These are phyloP conservation scores for Tolypeutes matacus DNA, from an alignment of 2,797 vertebrate genomes.

Conservation along the genomic window DNA sequence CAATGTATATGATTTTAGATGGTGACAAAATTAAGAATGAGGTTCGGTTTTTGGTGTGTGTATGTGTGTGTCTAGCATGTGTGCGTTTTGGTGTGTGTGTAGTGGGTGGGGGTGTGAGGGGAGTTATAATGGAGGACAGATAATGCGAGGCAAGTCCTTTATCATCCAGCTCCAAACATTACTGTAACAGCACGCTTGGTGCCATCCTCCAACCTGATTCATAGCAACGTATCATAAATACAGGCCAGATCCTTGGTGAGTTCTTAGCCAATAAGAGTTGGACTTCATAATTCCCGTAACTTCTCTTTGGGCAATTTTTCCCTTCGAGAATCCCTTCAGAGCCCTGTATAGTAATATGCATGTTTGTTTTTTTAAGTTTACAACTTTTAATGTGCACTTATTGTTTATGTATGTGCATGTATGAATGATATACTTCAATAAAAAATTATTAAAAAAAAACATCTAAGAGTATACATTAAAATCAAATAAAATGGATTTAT, in stretches of 20 bases:
- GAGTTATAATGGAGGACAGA: not conserved
- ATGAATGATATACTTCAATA: too few relatives aligned
- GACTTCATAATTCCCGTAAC: not conserved
- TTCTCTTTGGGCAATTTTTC: constrained; percentile 20
- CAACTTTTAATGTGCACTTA: too few relatives aligned
- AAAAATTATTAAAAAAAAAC: too few relatives aligned
- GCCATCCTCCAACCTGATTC: not conserved
- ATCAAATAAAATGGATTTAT: too few relatives aligned
- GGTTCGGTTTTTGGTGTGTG: not conserved
- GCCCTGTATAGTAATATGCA: too few relatives aligned
- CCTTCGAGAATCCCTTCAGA: not conserved
- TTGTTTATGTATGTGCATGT: too few relatives aligned
- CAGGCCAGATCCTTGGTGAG: not conserved
- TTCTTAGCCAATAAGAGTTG: not conserved
- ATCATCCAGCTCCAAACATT: not conserved
- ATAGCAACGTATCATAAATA: not conserved
- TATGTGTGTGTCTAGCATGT: too few relatives aligned
- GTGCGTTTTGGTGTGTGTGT: not conserved
- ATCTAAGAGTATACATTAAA: too few relatives aligned
- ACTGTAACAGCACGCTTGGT: not conserved
- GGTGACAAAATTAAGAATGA: not conserved
- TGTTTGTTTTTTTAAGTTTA: too few relatives aligned
- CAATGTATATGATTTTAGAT: not conserved
- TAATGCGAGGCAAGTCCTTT: not conserved
- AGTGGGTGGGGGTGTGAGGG: not conserved